Evolutionary conservation across 2,113 vertebrate species (phyloP).

Genomic region (Phodopus roborovskii): DNA sequence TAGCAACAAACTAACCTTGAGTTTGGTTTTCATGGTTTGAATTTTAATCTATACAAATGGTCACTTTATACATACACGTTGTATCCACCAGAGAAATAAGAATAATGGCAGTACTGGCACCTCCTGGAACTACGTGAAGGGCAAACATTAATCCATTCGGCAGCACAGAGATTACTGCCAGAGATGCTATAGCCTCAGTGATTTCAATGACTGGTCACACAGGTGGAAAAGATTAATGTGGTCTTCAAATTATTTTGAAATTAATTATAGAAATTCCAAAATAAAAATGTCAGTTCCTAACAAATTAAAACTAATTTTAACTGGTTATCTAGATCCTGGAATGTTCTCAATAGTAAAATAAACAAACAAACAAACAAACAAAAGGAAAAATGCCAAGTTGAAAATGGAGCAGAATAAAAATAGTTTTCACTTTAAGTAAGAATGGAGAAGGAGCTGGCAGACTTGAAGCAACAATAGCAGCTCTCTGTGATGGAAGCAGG

Average conservation of each 20-base stretch:
- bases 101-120: background rate
- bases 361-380: background rate
- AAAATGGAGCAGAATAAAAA: background rate
- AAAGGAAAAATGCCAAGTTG: background rate
- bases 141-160: no score
- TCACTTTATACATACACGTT: background rate
- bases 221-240: background rate
- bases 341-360: background rate
- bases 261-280: background rate
- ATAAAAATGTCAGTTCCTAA: background rate
- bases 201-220: background rate
- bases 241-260: background rate
- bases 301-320: slow-evolving; percentile 14
- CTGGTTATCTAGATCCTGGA: background rate
- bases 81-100: background rate
- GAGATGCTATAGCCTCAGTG: background rate
- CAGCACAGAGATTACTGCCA: background rate
- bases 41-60: background rate
- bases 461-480: background rate
- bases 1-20: background rate
- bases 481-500: background rate
- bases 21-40: background rate
- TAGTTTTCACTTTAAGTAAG: background rate
- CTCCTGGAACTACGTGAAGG: background rate
- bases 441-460: no score